A percentile compares a stretch with the other conserved stretches of the same genome.
phyloP scores from a whole-genome alignment of 2,888 invertebrate genomes.

The Strigamia transsilvanica region DNA sequence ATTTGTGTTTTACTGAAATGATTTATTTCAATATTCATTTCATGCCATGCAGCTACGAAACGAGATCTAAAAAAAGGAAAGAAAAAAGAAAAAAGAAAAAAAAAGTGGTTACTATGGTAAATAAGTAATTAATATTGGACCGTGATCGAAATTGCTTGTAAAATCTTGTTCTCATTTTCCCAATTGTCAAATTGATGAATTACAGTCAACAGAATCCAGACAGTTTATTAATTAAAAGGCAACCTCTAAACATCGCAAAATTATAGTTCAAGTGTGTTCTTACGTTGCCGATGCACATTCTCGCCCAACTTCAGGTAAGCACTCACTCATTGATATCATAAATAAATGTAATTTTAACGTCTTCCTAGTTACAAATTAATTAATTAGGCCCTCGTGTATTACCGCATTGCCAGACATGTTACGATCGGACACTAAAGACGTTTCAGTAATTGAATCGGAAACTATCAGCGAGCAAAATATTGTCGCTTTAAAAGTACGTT shows the following conservation, averaged over 20 bases:
- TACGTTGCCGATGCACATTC: neutral
- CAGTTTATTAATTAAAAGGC: slow-evolving; percentile 20
- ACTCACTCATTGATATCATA: neutral
- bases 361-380: too few relatives aligned
- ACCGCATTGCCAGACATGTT: neutral
- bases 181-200: slow-evolving; percentile 4
- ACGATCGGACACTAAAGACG: neutral
- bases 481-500: neutral
- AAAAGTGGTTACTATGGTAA: neutral
- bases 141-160: neutral
- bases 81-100: too few relatives aligned
- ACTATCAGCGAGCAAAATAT: neutral
- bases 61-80: neutral
- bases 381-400: too few relatives aligned
- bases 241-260: neutral
- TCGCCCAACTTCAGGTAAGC: neutral
- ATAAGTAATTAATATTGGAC: neutral
- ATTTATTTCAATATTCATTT: too few relatives aligned
- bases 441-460: neutral
- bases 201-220: neutral
- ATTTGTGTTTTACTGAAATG: too few relatives aligned
- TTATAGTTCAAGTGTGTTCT: neutral
- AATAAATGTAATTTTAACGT: neutral
- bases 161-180: neutral
- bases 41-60: neutral